Base-by-base conservation (phyloP, 2,113 vertebrate species). In the Melanerpes aurifrons region DNA sequence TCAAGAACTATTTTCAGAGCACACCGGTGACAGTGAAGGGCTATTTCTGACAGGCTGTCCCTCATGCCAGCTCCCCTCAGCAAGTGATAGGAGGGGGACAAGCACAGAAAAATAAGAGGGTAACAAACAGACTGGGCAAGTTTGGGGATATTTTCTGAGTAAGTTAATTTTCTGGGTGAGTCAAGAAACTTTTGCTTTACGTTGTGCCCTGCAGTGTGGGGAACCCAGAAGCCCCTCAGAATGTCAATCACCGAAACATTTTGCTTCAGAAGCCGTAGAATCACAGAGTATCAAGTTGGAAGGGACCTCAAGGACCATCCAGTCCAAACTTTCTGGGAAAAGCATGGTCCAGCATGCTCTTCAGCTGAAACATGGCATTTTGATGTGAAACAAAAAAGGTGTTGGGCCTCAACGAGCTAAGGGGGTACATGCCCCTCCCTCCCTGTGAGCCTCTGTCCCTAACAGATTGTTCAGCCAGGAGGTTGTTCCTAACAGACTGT, bases 1-100 rank as follows among this genome's bases (percentile, higher is more conserved):
- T 82, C 77, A 84, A 54, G 67, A 78, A 78, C 92, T 95, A 95
- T 96, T 96, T 96, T 96, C 77, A 89, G 96, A 85, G 45, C 62
- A 82, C 4, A 4, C 10, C 20, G 48, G 59, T 75, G 73, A 92
- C 72, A 86, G 79, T 37, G 48, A 56, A 80, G 28, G 72, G 79
- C 89, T 96, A 92, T 94, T 92, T 94, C 94, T 93, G 95, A 90
- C 37, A 13, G n/a, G 28, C 37, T 77, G 73, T 45, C 48, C 21
- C 64, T 77, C 9, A 5, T 66, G 69, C 62, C 86, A 86, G 40
- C 1, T 1, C 43, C 10, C 19, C 3, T 2, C 74, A 58, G 62
- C 2, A 6, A 18, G 62, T 77, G 35, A 72, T 1, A 82, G 21
- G 31, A 82, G 26, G 7, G 56, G 28, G 28, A 47, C 43, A 53